phyloP scores from a whole-genome alignment of 2,888 invertebrate species.

The Eristalis arbustorum region DNA sequence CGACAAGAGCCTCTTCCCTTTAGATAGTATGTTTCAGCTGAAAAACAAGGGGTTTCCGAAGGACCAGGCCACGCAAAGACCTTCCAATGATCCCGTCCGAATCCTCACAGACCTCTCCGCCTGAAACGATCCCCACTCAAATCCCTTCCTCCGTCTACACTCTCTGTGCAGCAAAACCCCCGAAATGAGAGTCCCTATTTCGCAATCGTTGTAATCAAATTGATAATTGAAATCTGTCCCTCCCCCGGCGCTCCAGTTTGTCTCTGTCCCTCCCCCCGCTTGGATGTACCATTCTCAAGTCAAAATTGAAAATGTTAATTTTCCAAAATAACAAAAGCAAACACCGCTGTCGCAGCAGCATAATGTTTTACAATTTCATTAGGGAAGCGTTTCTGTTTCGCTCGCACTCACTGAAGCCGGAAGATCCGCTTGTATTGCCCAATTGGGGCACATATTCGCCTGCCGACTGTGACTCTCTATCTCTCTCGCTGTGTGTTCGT shows the following conservation, averaged over 20 bases:
- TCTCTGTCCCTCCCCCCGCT: background rate
- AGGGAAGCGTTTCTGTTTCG: constrained; percentile 44
- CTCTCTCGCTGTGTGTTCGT: background rate
- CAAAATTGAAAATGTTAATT: constrained; percentile 67
- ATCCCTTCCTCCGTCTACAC: background rate
- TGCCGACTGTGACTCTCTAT: background rate
- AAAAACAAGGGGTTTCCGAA: no score
- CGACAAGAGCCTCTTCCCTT: no score
- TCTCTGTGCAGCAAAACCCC: background rate
- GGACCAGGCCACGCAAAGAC: no score
- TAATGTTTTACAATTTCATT: constrained; percentile 67
- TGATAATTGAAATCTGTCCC: background rate
- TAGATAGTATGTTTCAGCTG: no score
- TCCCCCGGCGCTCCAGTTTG: background rate
- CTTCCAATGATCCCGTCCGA: no score
- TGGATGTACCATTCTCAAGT: background rate
- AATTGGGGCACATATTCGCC: constrained; percentile 35
- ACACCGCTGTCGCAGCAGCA: constrained; percentile 28
- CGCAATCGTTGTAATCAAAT: background rate
- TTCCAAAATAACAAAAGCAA: constrained; percentile 60
- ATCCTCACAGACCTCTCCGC: no score
- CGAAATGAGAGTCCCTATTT: background rate
- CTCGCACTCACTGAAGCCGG: constrained; percentile 12
- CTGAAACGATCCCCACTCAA: background rate
- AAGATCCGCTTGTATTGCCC: constrained; percentile 46